Evolutionary conservation across 2,888 invertebrate species (phyloP), one percentile per base, ranked within the genome.

Genomic region (Brachylomia viminalis): DNA sequence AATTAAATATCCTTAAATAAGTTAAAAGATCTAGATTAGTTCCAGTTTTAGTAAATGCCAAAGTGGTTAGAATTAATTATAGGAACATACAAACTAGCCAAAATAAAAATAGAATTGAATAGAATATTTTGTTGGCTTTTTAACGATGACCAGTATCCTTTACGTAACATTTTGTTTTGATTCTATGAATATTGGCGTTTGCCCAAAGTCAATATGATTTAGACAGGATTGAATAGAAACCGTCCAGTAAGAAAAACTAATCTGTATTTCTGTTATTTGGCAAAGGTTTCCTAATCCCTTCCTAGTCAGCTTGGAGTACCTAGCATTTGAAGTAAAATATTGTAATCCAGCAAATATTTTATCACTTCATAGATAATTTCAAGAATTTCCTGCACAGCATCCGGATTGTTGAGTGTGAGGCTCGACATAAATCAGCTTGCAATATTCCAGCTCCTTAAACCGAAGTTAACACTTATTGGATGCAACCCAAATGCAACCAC

Each of bases 161-260:
- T 83, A 59, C 74, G 58, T 81, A 74, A 79, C 23, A 56, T 68
- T 78, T 72, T 83, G 76, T 45, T 66, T 72, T 65, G 20, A 59
- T 72, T 70, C 47, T 75, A 56, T 67, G 74, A 80, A 30, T 77
- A 82, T 87, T 91, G 90, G 91, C 90, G 64, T 77, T 73, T 83
- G 66, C 86, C 91, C 90, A 91, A 90, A 85, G 67, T 30, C 72
- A 89, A 88, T 81, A 86, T 80, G 64, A 84, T 85, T 80, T 79
- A 65, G 73, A 73, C 64, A 72, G 79, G 68, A 82, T 81, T 75
- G 64, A 76, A 67, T 66, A 75, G 59, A 68, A 69, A 75, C 76
- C 45, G 47, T 72, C 66, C 20, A 73, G 62, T 54, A 30, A 73
- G 74, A 85, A 73, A 42, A n/a, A 59, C 20, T 67, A 64, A 59